Evolutionary conservation across 1,140 invertebrate species (phyloP).

Genomic region (Anastrepha obliqua): DNA sequence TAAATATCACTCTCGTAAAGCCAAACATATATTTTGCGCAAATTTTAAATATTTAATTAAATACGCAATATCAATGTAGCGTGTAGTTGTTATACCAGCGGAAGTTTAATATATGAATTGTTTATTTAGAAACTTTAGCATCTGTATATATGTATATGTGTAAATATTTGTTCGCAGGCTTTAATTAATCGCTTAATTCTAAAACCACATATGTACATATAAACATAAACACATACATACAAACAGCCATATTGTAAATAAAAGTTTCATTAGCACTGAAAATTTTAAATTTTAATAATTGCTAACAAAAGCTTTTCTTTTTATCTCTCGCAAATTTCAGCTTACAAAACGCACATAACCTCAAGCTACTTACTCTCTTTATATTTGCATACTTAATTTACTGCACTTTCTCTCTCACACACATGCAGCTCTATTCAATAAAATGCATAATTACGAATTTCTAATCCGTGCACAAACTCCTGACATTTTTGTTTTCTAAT

Average conservation of each 20-base stretch:
- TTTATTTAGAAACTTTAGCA: no score
- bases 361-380: constrained; percentile 5
- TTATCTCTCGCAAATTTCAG: constrained; percentile 63
- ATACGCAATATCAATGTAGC: no score
- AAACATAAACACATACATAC: not conserved
- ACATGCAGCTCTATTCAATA: not conserved
- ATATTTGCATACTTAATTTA: not conserved
- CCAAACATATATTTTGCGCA: not conserved
- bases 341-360: constrained; percentile 52
- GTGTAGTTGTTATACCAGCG: no score
- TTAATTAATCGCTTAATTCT: no score
- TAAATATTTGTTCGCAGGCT: no score
- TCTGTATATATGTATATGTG: no score
- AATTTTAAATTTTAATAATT: constrained; percentile 14
- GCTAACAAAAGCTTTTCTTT: constrained; percentile 54
- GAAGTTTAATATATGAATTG: no score
- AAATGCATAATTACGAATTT: not conserved
- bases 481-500: constrained; percentile 55
- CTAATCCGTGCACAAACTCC: not conserved
- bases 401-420: not conserved
- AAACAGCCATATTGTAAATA: constrained; percentile 9
- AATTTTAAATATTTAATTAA: no score
- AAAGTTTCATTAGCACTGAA: constrained; percentile 1
- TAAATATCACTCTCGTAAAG: not conserved
- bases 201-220: not conserved